A percentile compares a stretch with the other conserved stretches of the same genome.
These are phyloP conservation scores for Oryzias curvinotus DNA, from an alignment of 2,113 vertebrate genomes.

Conservation along the genomic window DNA sequence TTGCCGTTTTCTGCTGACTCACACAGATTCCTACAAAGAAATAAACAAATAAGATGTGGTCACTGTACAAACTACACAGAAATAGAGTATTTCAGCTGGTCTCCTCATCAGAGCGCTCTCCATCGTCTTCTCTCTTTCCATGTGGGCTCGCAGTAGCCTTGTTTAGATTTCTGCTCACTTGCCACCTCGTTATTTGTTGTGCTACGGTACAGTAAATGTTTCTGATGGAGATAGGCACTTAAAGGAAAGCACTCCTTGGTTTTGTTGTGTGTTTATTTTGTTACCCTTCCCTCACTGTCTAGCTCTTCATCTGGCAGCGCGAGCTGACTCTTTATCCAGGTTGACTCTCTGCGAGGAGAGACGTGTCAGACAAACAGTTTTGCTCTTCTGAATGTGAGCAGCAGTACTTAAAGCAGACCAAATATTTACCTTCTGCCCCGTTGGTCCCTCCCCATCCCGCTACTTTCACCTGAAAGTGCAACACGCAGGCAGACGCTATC, in stretches of 20 bases:
- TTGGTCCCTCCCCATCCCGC: constrained; percentile 52
- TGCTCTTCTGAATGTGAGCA: constrained; percentile 80
- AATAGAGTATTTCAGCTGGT: constrained; percentile 14
- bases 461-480: constrained; percentile 40
- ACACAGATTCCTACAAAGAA: constrained; percentile 16
- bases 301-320: constrained; percentile 49
- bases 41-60: neutral
- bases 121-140: neutral
- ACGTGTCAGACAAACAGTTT: constrained; percentile 76
- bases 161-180: constrained; percentile 69
- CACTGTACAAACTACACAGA: neutral
- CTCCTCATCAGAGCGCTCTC: constrained; percentile 1
- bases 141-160: constrained; percentile 13
- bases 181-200: constrained; percentile 76
- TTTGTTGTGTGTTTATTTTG: constrained; percentile 71
- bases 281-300: constrained; percentile 61
- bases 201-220: constrained; percentile 73
- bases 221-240: constrained; percentile 70
- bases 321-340: constrained; percentile 75
- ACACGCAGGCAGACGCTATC: constrained; percentile 56
- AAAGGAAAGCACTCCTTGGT: constrained; percentile 37
- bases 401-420: constrained; percentile 70
- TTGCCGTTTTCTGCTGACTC: constrained; percentile 16
- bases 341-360: constrained; percentile 76
- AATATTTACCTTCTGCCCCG: constrained; percentile 80